These are phyloP conservation scores for Drosophila pallidifrons DNA, from an alignment of 1,140 invertebrate genomes.

Conservation along the genomic window DNA sequence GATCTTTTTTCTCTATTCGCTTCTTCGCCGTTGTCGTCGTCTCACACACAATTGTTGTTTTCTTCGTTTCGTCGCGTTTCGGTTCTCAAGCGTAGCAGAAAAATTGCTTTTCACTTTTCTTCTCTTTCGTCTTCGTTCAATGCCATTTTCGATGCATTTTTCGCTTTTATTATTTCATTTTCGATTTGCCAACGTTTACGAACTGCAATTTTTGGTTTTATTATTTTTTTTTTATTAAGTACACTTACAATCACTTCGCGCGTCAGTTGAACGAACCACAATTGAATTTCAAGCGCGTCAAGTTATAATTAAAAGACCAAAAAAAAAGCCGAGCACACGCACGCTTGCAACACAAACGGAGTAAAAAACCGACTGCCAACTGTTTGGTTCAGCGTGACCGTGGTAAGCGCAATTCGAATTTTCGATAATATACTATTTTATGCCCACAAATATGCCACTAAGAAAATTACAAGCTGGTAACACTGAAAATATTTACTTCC, in stretches of 20 bases:
- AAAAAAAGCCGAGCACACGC: constrained; percentile 5
- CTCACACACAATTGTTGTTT: constrained; percentile 30
- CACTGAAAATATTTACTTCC: no score
- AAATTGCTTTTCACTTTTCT: constrained; percentile 58
- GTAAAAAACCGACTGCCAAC: background rate
- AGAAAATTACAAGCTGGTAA: no score
- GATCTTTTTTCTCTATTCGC: constrained; percentile 52
- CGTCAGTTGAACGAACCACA: constrained; percentile 42
- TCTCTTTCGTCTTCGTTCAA: constrained; percentile 39
- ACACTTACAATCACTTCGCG: constrained; percentile 26
- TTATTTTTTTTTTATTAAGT: constrained; percentile 1
- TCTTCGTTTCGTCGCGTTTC: constrained; percentile 34
- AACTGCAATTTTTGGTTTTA: background rate
- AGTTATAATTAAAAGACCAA: constrained; percentile 27
- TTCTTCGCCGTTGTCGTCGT: constrained; percentile 24
- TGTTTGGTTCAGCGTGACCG: background rate
- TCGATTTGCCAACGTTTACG: constrained; percentile 15
- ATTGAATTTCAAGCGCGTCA: constrained; percentile 52
- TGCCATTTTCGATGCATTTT: constrained; percentile 31
- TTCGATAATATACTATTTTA: background rate
- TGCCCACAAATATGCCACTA: background rate
- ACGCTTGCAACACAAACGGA: constrained; percentile 1
- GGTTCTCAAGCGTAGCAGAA: constrained; percentile 57
- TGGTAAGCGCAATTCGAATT: background rate
- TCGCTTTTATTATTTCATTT: constrained; percentile 28